phyloP scores from a whole-genome alignment of 1,140 invertebrate species.

The Drosophila hydei region DNA sequence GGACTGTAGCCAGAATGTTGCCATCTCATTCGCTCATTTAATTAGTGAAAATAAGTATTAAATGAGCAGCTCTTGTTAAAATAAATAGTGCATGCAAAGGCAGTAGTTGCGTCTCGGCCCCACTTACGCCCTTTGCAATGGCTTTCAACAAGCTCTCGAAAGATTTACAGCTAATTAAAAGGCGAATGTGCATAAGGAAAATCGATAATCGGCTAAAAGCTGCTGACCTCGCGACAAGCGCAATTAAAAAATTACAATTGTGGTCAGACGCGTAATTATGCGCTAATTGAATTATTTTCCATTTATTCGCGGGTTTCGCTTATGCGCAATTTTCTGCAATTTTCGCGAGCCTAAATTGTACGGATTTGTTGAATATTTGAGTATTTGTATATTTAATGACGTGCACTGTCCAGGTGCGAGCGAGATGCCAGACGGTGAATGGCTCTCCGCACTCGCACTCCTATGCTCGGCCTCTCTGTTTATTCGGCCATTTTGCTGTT shows the following conservation, averaged over 20 bases:
- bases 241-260: slow-evolving; percentile 69
- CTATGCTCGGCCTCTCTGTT: slow-evolving; percentile 42
- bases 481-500: slow-evolving; percentile 80
- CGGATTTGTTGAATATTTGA: slow-evolving; percentile 42
- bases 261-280: slow-evolving; percentile 81
- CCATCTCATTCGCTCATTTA: slow-evolving; percentile 57
- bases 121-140: neutral
- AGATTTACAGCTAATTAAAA: slow-evolving; percentile 79
- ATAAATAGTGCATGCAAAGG: slow-evolving; percentile 81
- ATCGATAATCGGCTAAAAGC: slow-evolving; percentile 61
- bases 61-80: slow-evolving; percentile 81
- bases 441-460: neutral
- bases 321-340: slow-evolving; percentile 20
- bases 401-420: slow-evolving; percentile 48
- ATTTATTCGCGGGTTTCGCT: slow-evolving; percentile 53
- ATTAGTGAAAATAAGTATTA: slow-evolving; percentile 82
- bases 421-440: slow-evolving; percentile 31
- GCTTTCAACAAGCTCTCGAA: slow-evolving; percentile 57
- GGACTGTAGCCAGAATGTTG: neutral
- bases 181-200: slow-evolving; percentile 48
- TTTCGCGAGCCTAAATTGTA: slow-evolving; percentile 30
- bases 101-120: slow-evolving; percentile 27
- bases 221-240: slow-evolving; percentile 67
- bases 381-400: slow-evolving; percentile 74
- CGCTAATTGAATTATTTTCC: slow-evolving; percentile 81